phyloP scores from a whole-genome alignment of 2,113 vertebrate species.

The Laterallus jamaicensis region DNA sequence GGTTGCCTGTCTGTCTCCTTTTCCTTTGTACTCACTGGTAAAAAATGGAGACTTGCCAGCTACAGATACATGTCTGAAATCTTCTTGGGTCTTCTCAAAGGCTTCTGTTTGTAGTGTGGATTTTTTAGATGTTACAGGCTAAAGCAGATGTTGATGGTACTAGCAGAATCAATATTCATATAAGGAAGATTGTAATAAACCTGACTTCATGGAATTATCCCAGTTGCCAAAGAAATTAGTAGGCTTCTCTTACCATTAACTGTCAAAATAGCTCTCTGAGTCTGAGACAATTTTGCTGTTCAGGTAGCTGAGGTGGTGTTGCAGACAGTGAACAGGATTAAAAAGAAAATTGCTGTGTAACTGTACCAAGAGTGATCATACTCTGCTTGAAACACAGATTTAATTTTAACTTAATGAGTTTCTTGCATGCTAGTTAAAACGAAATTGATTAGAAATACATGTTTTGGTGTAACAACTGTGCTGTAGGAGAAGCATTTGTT shows the following conservation, averaged over 20 bases:
- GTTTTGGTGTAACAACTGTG: constrained; percentile 35
- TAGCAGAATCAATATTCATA: not conserved
- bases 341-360: not conserved
- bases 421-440: constrained; percentile 11
- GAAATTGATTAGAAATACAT: constrained; percentile 38
- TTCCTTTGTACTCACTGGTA: not conserved
- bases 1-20: not conserved
- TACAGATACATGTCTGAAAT: not conserved
- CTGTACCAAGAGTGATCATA: not conserved
- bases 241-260: not conserved
- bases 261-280: not conserved
- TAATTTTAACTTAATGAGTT: constrained; percentile 49
- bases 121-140: rapidly evolving
- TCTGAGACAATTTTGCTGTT: not conserved
- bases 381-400: constrained; percentile 17
- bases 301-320: not conserved
- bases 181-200: rapidly evolving
- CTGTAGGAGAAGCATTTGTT: constrained; percentile 34
- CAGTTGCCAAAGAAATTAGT: not conserved
- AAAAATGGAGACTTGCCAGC: not conserved
- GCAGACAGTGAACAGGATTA: not conserved
- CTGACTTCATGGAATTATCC: not conserved
- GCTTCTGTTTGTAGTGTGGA: not conserved
- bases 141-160: not conserved
- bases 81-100: not conserved